Conservation (phyloP, 2,888 invertebrate genomes). For the Rotaria sp. region DNA sequence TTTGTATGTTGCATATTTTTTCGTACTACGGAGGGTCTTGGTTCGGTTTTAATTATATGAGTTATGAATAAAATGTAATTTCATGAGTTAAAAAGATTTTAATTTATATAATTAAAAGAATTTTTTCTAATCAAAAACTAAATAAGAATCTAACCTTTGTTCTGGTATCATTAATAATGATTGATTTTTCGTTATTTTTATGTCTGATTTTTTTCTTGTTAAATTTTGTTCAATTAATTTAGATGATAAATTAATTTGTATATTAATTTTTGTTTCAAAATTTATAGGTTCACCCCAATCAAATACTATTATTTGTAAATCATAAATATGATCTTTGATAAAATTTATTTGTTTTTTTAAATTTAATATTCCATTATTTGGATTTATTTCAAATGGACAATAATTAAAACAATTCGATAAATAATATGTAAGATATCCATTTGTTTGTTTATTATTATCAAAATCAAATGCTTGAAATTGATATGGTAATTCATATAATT, state of each 20-base stretch:
- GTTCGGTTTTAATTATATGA: too few species aligned
- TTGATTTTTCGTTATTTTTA: background rate
- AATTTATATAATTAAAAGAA: too few species aligned
- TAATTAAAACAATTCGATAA: background rate
- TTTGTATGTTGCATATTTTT: too few species aligned
- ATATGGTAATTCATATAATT: background rate
- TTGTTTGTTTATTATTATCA: background rate
- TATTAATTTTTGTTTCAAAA: background rate
- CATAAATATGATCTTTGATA: background rate
- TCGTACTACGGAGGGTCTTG: too few species aligned
- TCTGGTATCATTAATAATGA: background rate
- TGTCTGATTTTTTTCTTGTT: background rate
- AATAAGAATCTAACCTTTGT: background rate
- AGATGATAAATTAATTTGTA: background rate
- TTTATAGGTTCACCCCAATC: slow-evolving; percentile 10
- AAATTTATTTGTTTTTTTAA: background rate
- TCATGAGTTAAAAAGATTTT: too few species aligned
- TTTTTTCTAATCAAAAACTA: too few species aligned
- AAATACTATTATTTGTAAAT: background rate
- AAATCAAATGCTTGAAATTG: background rate
- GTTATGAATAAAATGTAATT: too few species aligned
- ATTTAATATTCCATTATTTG: background rate
- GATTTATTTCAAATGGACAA: background rate
- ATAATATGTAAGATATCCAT: background rate
- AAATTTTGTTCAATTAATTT: background rate